phyloP scores from a whole-genome alignment of 1,140 invertebrate species.

The Amyelois transitella region DNA sequence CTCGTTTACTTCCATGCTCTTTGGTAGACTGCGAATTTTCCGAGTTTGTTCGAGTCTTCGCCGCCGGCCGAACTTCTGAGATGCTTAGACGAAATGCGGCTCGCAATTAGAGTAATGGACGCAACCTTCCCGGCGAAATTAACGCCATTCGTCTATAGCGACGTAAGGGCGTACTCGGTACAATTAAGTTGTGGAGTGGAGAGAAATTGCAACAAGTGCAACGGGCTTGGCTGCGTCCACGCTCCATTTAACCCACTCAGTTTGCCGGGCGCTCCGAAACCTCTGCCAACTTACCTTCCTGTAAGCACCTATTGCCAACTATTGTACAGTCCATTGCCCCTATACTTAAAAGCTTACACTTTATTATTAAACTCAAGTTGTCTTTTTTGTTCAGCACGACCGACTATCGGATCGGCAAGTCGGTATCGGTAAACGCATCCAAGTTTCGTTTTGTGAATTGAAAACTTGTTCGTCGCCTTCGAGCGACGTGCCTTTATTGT shows the following conservation, averaged over 20 bases:
- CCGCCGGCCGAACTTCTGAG: conserved; percentile 54
- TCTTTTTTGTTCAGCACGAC: too few relatives aligned
- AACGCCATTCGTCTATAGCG: conserved; percentile 68
- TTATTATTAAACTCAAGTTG: background rate
- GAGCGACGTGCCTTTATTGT: conserved; percentile 20
- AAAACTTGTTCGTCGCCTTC: conserved; percentile 27
- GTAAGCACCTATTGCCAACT: conserved; percentile 41
- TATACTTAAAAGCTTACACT: conserved; percentile 13
- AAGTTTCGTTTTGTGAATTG: conserved; percentile 18
- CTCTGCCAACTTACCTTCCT: conserved; percentile 32
- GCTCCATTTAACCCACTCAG: conserved; percentile 69
- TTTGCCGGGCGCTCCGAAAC: conserved; percentile 40
- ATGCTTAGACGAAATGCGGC: conserved; percentile 68
- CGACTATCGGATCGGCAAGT: background rate
- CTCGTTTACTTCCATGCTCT: conserved; percentile 54
- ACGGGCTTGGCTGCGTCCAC: conserved; percentile 51
- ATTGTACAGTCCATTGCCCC: conserved; percentile 34
- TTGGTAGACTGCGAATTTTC: conserved; percentile 55
- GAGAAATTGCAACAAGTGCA: conserved; percentile 72
- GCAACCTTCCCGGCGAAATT: conserved; percentile 61
- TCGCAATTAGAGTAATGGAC: conserved; percentile 72
- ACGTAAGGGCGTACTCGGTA: conserved; percentile 61
- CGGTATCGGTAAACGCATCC: conserved; percentile 1
- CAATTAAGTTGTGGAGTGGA: conserved; percentile 66
- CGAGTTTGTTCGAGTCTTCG: conserved; percentile 53